Base-by-base conservation (phyloP, 2,797 vertebrate genomes). In the Cuniculus paca region DNA sequence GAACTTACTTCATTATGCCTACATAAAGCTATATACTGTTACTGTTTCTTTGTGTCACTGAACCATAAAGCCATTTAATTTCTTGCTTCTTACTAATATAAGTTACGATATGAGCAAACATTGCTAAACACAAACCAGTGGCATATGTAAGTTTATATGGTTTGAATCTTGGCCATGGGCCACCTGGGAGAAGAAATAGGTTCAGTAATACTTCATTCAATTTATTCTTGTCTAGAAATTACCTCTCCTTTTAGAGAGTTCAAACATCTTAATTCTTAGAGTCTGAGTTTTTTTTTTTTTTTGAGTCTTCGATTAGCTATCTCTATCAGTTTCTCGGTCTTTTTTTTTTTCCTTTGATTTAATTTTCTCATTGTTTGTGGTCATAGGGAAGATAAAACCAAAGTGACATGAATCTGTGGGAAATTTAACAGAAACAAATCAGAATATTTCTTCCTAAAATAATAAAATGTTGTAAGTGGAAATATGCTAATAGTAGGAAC, bases 51-150 rank as follows among this genome's bases (percentile, higher is more conserved):
- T 60, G 63, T 68, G 24, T 42, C 63, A 75, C 16, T 75, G 39
- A 42, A 94, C n/a, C 45, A 75, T 78, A 72, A 88, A 95, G 6
- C 60, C 31, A 74, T 72, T 80, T 92, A 70, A 80, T 81, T 17
- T 94, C 16, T 96, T 89, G 24, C 7, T 68, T 91, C 92, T 85
- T 93, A 72, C 75, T 87, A 83, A 90, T 75, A 31, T 52, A 72
- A 72, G 48, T 89, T 92, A 58, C 68, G 42, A 31, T 93, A 26
- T 68, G 10, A 94, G 19, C 50, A 90, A 88, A 80, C 45, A 90
- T 90, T 93, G 72, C 48, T 58, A 70, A 92, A 42, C 31, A 31
- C 54, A 72, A 83, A 84, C 13, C 17, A 39, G 28, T 48, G 60
- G 39, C 19, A 87, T 74, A 56, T 48, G 65, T 45, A 54, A 45